Conservation (phyloP, 2,113 vertebrate species). For the Brienomyrus brachyistius region DNA sequence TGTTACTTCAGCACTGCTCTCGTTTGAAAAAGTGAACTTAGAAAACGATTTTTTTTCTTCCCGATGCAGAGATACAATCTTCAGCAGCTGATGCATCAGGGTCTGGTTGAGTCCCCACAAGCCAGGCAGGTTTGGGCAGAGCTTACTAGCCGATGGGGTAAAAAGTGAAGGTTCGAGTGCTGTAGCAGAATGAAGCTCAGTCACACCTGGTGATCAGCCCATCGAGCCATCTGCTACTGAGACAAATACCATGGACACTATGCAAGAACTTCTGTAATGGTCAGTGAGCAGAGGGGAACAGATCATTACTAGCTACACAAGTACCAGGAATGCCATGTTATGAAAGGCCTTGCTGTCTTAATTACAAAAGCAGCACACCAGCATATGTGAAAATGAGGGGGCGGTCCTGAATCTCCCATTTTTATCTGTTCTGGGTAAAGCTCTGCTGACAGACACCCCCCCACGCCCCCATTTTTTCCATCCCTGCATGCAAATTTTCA, state of each 20-base stretch:
- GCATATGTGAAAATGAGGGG: not conserved
- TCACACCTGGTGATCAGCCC: not conserved
- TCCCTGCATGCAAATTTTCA: not conserved
- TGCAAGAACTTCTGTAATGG: not conserved
- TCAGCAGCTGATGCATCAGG: not conserved
- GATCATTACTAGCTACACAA: not conserved
- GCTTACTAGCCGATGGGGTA: not conserved
- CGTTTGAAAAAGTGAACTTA: not conserved
- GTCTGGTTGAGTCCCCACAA: not conserved
- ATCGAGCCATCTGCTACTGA: not conserved
- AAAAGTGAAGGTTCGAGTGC: not conserved
- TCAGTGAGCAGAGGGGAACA: not conserved
- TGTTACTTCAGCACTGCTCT: not conserved
- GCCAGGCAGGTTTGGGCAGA: not conserved
- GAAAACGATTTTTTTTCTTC: not conserved
- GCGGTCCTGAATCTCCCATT: not conserved
- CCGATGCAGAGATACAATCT: not conserved
- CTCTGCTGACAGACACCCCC: not conserved
- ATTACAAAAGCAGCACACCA: not conserved
- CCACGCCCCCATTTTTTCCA: not conserved
- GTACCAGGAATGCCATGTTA: not conserved
- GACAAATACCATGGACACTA: not conserved
- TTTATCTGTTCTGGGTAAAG: not conserved
- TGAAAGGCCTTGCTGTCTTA: not conserved
- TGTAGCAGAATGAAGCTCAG: not conserved